These are phyloP conservation scores for Drosophila pseudotalamancana DNA, from an alignment of 2,888 invertebrate genomes.

Conservation along the genomic window DNA sequence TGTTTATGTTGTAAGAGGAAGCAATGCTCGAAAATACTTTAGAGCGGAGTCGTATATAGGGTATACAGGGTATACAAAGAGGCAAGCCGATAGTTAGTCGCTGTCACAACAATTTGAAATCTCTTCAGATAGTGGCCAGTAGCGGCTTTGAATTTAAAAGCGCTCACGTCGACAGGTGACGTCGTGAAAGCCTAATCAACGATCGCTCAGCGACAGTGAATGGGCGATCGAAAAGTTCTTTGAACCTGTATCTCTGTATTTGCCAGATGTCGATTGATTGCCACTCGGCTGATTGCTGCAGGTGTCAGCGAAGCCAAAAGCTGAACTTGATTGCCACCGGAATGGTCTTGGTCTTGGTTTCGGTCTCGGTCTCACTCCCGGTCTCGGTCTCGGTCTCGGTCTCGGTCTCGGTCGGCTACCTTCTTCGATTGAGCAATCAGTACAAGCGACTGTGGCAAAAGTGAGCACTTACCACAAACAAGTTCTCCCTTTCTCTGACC, in stretches of 20 bases:
- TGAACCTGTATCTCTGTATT: conserved; percentile 36
- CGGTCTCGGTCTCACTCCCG: conserved; percentile 1
- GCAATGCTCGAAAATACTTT: neutral
- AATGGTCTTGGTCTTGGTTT: conserved; percentile 11
- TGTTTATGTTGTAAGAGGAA: neutral
- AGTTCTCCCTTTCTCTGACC: conserved; percentile 73
- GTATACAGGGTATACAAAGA: neutral
- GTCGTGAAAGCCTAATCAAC: conserved; percentile 51
- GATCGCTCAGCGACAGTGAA: conserved; percentile 34
- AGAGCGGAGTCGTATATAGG: neutral
- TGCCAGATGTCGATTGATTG: conserved; percentile 34
- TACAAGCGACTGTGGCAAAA: conserved; percentile 50
- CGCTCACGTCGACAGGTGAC: conserved; percentile 38
- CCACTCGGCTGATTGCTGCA: conserved; percentile 27
- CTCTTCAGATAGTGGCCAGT: neutral
- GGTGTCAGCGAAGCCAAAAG: conserved; percentile 14
- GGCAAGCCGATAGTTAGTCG: neutral
- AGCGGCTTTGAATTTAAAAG: conserved; percentile 1
- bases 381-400: conserved; percentile 6
- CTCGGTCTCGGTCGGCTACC: conserved; percentile 3
- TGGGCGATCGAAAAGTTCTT: conserved; percentile 44
- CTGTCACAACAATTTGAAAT: neutral
- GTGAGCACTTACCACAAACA: conserved; percentile 50
- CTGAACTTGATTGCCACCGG: conserved; percentile 32
- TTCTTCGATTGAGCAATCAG: conserved; percentile 51